Base-by-base conservation (phyloP, 1,140 invertebrate genomes). In the Eupeodes corollae region DNA sequence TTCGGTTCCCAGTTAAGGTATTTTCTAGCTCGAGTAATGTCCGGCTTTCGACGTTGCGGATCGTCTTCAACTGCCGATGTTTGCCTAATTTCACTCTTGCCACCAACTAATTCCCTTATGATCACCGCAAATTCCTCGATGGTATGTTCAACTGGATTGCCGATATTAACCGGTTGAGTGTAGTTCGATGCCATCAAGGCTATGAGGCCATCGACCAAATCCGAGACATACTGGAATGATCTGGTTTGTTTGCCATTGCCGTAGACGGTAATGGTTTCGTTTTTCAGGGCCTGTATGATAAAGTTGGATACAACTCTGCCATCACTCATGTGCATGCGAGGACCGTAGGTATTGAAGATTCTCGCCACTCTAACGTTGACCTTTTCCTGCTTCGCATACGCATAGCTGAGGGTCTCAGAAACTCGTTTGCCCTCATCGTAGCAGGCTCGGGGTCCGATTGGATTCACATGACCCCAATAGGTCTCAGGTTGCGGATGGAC, bases 281-380 rank as follows among this genome's bases (percentile, higher is more conserved):
- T 91, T 66, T 94, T 84, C 42, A 99, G 70, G 8, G 94, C 91
- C 73, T 99, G 96, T 40, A 98, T 77, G 52, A 99, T 94, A 61
- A 99, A 99, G 73, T 99, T 99, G 12, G 93, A 98, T 1, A 99
- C 96, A 3, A 99, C 96, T 37, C 97, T 73, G 6, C 96, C 96
- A 73, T 99, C 97, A 60, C 97, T 95, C 77, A 96, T 92, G 61
- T 98, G 94, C 97, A 99, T 99, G 62, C 96, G 73, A 0, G 96
- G 96, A n/a, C 97, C 97, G 69, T 95, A 99, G 0, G 97, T 99
- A 66, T 99, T 99, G 65, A 99, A 99, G 54, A 99, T 99, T 52
- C 97, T 75, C 1, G 96, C 96, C 19, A 99, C 93, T 51, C 95
- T 74, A 5, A 99, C 91, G 46, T 88, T 78, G 9, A 99, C 86